A percentile compares a stretch with the other conserved stretches of the same genome.
Evolutionary conservation across 2,797 vertebrate genomes (phyloP).

Genomic region (Cyprinodon diabolis): DNA sequence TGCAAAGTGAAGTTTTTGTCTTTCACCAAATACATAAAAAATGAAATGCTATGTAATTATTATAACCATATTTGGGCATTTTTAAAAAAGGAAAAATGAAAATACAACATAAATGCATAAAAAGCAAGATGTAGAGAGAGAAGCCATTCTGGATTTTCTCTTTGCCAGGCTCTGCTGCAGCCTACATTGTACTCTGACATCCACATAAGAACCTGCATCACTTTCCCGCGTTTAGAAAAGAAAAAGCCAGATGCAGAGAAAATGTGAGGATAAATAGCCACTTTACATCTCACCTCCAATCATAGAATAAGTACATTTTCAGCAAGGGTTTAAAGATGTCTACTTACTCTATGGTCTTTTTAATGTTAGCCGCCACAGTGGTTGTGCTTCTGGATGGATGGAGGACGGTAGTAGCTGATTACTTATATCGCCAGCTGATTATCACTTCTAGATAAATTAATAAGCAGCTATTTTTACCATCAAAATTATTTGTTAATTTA

Average conservation of each 20-base stretch:
- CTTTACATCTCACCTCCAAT: slow-evolving; percentile 27
- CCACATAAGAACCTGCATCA: slow-evolving; percentile 18
- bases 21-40: too few relatives aligned
- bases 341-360: slow-evolving; percentile 14
- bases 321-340: slow-evolving; percentile 32
- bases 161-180: not conserved
- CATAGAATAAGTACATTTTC: slow-evolving; percentile 31
- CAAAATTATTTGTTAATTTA: too few relatives aligned
- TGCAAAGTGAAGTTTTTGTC: not conserved
- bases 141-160: not conserved
- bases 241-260: slow-evolving; percentile 40
- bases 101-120: not conserved
- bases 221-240: slow-evolving; percentile 55
- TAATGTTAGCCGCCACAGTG: not conserved
- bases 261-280: slow-evolving; percentile 16
- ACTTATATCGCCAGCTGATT: slow-evolving; percentile 15
- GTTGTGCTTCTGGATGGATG: slow-evolving; percentile 21
- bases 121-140: not conserved
- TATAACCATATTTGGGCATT: not conserved
- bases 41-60: not conserved
- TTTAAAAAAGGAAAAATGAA: not conserved
- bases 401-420: slow-evolving; percentile 19
- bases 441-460: too few relatives aligned
- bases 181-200: slow-evolving; percentile 29
- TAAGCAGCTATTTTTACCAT: too few relatives aligned